Percentiles rank a stretch among this genome's conserved stretches.
phyloP scores from a whole-genome alignment of 2,113 vertebrate species.

The Nibea coibor region DNA sequence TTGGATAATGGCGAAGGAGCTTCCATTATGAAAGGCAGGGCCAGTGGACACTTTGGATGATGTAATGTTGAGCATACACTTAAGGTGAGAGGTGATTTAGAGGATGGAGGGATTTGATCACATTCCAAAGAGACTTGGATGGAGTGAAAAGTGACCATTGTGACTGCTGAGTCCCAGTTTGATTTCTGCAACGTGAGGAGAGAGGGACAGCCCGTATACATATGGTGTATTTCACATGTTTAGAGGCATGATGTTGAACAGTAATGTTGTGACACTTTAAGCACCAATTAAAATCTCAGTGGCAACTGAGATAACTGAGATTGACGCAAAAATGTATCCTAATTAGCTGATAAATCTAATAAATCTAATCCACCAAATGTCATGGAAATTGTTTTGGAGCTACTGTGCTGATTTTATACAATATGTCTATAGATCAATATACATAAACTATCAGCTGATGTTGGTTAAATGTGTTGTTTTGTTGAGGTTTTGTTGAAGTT shows the following conservation, averaged over 20 bases:
- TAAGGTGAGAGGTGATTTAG: slow-evolving; percentile 46
- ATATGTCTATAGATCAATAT: too few relatives aligned
- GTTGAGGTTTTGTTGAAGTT: not conserved
- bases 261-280: not conserved
- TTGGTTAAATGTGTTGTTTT: not conserved
- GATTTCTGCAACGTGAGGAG: slow-evolving; percentile 50
- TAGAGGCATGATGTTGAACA: not conserved
- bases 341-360: not conserved
- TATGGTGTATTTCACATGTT: slow-evolving; percentile 15
- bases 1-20: slow-evolving; percentile 24
- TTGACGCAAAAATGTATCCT: too few relatives aligned
- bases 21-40: slow-evolving; percentile 10
- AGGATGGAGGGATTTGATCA: slow-evolving; percentile 42
- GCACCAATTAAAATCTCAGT: not conserved
- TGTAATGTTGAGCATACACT: slow-evolving; percentile 53
- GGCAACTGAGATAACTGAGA: not conserved
- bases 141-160: slow-evolving; percentile 64
- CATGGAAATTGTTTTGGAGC: not conserved
- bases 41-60: slow-evolving; percentile 32
- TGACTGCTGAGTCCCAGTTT: slow-evolving; percentile 21
- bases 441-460: not conserved
- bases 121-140: slow-evolving; percentile 60
- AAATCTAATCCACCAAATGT: not conserved
- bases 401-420: not conserved
- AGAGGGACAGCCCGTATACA: not conserved